Percentiles rank a stretch among this genome's conserved stretches.
Conservation (phyloP, 2,113 vertebrate genomes). For the Monopterus albus region DNA sequence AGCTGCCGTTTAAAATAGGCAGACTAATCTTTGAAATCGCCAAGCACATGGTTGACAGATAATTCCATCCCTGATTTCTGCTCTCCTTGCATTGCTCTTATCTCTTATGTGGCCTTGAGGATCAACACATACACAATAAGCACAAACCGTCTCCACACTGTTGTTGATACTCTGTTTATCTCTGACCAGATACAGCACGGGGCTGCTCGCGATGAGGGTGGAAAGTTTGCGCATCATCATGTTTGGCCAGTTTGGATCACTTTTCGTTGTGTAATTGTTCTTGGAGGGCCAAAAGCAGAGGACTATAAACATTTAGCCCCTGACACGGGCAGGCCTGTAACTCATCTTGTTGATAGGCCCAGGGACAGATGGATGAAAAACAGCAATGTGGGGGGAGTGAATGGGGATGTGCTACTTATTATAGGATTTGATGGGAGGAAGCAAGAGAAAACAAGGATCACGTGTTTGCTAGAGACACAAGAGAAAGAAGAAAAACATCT, state of each 20-base stretch:
- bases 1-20: background rate
- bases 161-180: constrained; percentile 71
- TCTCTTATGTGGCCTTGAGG: constrained; percentile 60
- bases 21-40: constrained; percentile 11
- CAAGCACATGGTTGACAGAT: constrained; percentile 30
- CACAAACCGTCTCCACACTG: constrained; percentile 60
- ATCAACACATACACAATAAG: constrained; percentile 70
- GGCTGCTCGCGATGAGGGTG: constrained; percentile 61
- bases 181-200: constrained; percentile 67
- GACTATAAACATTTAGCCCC: constrained; percentile 72
- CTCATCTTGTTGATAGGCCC: constrained; percentile 73
- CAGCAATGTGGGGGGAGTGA: constrained; percentile 29
- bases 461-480: constrained; percentile 67
- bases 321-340: constrained; percentile 71
- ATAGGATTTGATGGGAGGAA: constrained; percentile 55
- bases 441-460: constrained; percentile 65
- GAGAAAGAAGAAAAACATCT: constrained; percentile 64
- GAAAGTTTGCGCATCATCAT: constrained; percentile 71
- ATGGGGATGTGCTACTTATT: constrained; percentile 46
- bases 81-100: constrained; percentile 52
- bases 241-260: constrained; percentile 56
- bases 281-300: constrained; percentile 54
- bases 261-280: constrained; percentile 44
- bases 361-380: constrained; percentile 67
- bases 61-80: constrained; percentile 26